A percentile compares a stretch with the other conserved stretches of the same genome.
Conservation (phyloP, 2,113 vertebrate genomes). For the Catagonus wagneri region DNA sequence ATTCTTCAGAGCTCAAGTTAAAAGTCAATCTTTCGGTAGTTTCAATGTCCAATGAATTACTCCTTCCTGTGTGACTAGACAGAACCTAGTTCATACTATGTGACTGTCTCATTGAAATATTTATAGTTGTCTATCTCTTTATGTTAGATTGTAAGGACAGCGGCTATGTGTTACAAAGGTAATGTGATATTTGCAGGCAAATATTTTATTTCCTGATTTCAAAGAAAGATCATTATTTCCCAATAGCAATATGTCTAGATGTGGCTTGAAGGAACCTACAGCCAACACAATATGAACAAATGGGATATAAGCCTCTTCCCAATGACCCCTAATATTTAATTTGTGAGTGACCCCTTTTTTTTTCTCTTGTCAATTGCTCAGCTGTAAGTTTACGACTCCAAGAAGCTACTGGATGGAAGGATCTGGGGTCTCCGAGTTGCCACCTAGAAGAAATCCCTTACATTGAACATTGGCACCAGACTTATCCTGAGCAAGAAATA, state of each 20-base stretch:
- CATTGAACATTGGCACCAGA: neutral
- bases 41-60: conserved; percentile 31
- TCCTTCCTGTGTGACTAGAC: neutral
- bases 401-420: neutral
- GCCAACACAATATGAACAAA: neutral
- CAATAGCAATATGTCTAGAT: neutral
- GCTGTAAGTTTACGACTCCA: neutral
- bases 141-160: neutral
- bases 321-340: neutral
- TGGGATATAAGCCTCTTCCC: neutral
- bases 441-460: neutral
- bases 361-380: neutral
- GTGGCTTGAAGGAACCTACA: neutral
- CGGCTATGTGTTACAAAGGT: neutral
- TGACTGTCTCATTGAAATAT: neutral
- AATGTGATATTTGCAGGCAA: neutral
- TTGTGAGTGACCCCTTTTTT: neutral
- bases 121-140: neutral
- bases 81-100: neutral
- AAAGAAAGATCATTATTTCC: neutral
- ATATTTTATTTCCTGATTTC: neutral
- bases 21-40: neutral
- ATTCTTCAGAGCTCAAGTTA: neutral
- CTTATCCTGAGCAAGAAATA: neutral
- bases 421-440: neutral